Base-by-base conservation (phyloP, 92 coral and sea anemone genomes). In the Blastomussa wellsi region DNA sequence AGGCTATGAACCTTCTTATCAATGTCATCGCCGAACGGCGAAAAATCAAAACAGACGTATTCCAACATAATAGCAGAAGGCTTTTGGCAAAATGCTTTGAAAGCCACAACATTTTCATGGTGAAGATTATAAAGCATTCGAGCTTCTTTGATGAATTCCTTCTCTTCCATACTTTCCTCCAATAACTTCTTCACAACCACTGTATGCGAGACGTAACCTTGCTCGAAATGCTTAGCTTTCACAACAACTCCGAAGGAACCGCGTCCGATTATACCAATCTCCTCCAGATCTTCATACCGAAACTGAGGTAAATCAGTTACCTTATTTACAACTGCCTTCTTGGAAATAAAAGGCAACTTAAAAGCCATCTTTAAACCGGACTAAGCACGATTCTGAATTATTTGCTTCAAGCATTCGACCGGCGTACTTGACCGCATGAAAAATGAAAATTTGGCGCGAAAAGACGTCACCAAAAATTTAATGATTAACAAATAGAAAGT, bases 1-100 rank as follows among this genome's bases (percentile, higher is more conserved):
- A 52, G 59, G 59, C 59, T 52, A 52, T 52, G 59, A 15, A 52
- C 59, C 19, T 52, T 14, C 59, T 52, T 52, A 52, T 52, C 20
- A 17, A 52, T 8, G 59, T 52, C 59, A 52, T 52, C 59, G n/a
- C 89, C 86, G 38, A 80, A 80, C 29, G 74, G 86, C 59, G 76
- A 33, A 42, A 86, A 72, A 64, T 86, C 81, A 71, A 80, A 72
- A 76, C 78, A 55, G 14, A 82, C 77, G 32, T 82, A 62, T 59
- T 87, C 87, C 74, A 87, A 68, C 90, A 87, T 87, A 39, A 87
- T 80, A 41, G 90, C 86, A 20, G 67, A 36, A 26, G 75, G 90
- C 60, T 14, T 44, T 22, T 29, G 37, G 77, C 86, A 80, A 12
- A 82, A 22, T 19, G 67, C 86, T 42, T 82, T 71, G 79, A 82